A percentile compares a stretch with the other conserved stretches of the same genome.
Evolutionary conservation across 2,888 invertebrate species (phyloP).

Genomic region (Resseliella maxima): DNA sequence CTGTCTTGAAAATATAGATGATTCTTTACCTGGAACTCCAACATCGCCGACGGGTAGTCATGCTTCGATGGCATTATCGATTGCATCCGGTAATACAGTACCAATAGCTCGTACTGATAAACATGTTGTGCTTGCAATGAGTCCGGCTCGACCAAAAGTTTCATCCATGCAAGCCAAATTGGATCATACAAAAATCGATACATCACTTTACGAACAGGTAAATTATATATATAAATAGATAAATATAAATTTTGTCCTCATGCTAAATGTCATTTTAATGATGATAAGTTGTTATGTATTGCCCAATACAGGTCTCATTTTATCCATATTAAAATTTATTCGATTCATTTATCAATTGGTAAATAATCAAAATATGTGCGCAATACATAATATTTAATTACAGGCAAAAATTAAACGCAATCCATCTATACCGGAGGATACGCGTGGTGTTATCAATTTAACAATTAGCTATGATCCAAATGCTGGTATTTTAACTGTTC

Average conservation of each 20-base stretch:
- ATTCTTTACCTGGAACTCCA: slow-evolving; percentile 68
- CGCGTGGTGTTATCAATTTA: slow-evolving; percentile 74
- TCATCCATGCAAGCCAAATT: slow-evolving; percentile 75
- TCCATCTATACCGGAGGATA: slow-evolving; percentile 67
- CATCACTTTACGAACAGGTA: slow-evolving; percentile 71
- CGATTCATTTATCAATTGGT: neutral
- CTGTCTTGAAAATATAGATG: slow-evolving; percentile 61
- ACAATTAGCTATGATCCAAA: slow-evolving; percentile 73
- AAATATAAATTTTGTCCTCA: neutral
- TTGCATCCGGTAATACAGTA: slow-evolving; percentile 63
- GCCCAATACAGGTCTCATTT: neutral
- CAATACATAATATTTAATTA: neutral
- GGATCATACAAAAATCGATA: slow-evolving; percentile 74
- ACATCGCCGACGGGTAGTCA: slow-evolving; percentile 68
- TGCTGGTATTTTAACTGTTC: slow-evolving; percentile 73
- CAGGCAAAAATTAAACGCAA: slow-evolving; percentile 61
- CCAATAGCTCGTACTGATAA: slow-evolving; percentile 70
- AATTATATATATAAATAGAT: slow-evolving; percentile 49
- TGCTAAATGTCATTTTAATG: neutral
- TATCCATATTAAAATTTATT: neutral
- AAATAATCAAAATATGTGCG: too few species aligned
- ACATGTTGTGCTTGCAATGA: slow-evolving; percentile 70
- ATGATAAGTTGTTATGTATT: neutral
- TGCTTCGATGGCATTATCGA: slow-evolving; percentile 66
- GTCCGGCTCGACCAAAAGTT: slow-evolving; percentile 68